Evolutionary conservation across 1,140 invertebrate species (phyloP).

Genomic region (Drosophila pallidifrons): DNA sequence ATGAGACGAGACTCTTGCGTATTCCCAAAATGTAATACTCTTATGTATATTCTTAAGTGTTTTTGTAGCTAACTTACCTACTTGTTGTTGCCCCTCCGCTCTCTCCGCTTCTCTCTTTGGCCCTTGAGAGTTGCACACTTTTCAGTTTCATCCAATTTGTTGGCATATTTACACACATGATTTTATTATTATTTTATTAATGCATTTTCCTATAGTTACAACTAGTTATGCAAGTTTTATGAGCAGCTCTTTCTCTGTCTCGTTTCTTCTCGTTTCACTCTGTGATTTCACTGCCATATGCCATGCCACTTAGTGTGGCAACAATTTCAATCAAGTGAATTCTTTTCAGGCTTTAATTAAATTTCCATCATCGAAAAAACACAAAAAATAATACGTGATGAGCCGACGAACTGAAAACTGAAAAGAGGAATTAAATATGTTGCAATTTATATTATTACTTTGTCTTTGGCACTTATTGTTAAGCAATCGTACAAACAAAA

Average conservation of each 20-base stretch:
- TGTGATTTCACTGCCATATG: conserved; percentile 16
- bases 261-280: not conserved
- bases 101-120: too few relatives aligned
- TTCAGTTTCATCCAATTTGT: conserved; percentile 38
- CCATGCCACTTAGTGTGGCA: conserved; percentile 12
- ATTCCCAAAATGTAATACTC: conserved; percentile 5
- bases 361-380: conserved; percentile 39
- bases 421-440: conserved; percentile 62
- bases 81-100: not conserved
- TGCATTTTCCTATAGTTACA: conserved; percentile 55
- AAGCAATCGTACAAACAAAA: conserved; percentile 25
- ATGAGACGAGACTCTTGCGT: too few relatives aligned
- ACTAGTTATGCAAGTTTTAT: conserved; percentile 57
- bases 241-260: conserved; percentile 28
- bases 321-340: conserved; percentile 66
- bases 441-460: conserved; percentile 58
- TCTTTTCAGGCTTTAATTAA: conserved; percentile 71
- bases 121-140: not conserved
- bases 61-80: conserved; percentile 10
- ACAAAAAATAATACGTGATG: not conserved
- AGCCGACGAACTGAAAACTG: conserved; percentile 50
- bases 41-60: conserved; percentile 16
- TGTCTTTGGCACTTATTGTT: conserved; percentile 42
- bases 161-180: conserved; percentile 47
- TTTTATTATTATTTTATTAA: conserved; percentile 68